Percentiles rank a stretch among this genome's conserved stretches.
These are phyloP conservation scores for Narcine bancroftii DNA, from an alignment of 2,113 vertebrate genomes.

Conservation along the genomic window DNA sequence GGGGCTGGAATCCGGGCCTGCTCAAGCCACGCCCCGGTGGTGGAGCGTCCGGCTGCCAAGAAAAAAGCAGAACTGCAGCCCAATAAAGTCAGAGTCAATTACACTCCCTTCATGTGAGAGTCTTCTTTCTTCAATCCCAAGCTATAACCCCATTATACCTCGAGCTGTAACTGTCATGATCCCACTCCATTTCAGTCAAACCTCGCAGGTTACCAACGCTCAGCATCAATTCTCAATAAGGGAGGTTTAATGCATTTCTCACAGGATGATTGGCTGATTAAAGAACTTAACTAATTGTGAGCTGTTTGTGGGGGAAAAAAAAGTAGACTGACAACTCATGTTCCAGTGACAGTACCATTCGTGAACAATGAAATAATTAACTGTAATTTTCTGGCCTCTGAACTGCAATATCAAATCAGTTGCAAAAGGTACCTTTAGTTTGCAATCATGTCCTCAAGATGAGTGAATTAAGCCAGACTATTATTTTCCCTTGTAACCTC, in stretches of 20 bases:
- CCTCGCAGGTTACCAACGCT: background rate
- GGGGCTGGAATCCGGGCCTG: too few relatives aligned
- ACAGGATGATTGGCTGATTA: background rate
- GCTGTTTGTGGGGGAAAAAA: slow-evolving; percentile 10
- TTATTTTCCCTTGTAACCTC: slow-evolving; percentile 21
- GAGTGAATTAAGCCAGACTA: background rate
- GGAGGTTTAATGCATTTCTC: background rate
- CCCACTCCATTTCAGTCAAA: background rate
- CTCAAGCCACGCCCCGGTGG: too few relatives aligned
- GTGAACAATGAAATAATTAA: slow-evolving; percentile 21
- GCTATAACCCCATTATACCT: too few relatives aligned
- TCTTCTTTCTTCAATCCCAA: too few relatives aligned
- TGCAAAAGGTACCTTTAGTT: slow-evolving; percentile 30
- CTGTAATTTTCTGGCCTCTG: slow-evolving; percentile 35
- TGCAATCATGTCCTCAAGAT: slow-evolving; percentile 25
- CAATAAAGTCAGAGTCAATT: too few relatives aligned
- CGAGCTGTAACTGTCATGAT: too few relatives aligned
- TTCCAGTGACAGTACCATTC: background rate
- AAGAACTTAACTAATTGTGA: background rate
- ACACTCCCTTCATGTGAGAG: too few relatives aligned
- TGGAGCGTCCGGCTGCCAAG: too few relatives aligned
- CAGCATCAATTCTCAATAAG: background rate
- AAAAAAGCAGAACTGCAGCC: too few relatives aligned
- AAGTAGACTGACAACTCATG: background rate
- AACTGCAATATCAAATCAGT: slow-evolving; percentile 24